Evolutionary conservation across 2,888 invertebrate genomes (phyloP).

Genomic region (Melolontha melolontha): DNA sequence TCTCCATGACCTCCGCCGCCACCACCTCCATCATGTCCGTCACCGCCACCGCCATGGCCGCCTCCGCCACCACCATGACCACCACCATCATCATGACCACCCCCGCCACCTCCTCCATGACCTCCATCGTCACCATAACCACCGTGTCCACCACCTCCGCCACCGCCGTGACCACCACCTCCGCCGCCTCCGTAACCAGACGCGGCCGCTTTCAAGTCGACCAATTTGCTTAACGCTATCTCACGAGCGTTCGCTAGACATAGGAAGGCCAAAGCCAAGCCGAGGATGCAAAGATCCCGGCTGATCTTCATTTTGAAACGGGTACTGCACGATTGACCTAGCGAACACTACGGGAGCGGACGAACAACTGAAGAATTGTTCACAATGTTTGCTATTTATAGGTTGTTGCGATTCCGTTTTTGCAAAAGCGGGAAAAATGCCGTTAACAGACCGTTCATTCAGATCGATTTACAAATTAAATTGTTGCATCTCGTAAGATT

Average conservation of each 20-base stretch:
- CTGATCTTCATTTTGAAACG: conserved; percentile 24
- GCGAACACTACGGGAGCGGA: neutral
- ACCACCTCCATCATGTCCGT: conserved; percentile 63
- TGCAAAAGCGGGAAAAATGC: neutral
- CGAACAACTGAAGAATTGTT: neutral
- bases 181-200: conserved; percentile 60
- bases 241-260: conserved; percentile 68
- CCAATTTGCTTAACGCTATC: conserved; percentile 66
- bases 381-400: neutral
- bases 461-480: conserved; percentile 24
- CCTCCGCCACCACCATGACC: neutral
- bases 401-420: conserved; percentile 5
- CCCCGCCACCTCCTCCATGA: conserved; percentile 7
- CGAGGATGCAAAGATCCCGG: conserved; percentile 79
- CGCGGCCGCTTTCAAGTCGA: conserved; percentile 50
- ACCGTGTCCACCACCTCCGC: conserved; percentile 64
- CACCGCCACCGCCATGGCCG: conserved; percentile 61
- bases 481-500: conserved; percentile 11
- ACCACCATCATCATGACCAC: neutral
- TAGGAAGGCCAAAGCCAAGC: conserved; percentile 68
- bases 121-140: conserved; percentile 49
- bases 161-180: conserved; percentile 61
- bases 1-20: conserved; percentile 57
- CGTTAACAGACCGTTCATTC: conserved; percentile 19
- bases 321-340: neutral